phyloP scores from a whole-genome alignment of 1,140 invertebrate genomes.

The Eubasilissa regina region DNA sequence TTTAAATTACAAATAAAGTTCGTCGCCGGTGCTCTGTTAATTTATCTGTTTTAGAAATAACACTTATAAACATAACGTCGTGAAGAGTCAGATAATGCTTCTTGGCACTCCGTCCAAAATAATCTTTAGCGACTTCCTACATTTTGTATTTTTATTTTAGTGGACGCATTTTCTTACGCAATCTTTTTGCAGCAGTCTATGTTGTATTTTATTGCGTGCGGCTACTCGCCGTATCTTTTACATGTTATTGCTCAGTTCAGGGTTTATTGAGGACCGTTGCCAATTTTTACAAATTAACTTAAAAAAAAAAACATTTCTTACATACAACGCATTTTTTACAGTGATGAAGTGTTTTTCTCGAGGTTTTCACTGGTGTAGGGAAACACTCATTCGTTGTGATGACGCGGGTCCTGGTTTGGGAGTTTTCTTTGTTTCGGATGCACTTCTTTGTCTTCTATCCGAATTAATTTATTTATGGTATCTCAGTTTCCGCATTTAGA shows the following conservation, averaged over 20 bases:
- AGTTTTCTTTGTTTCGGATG: background rate
- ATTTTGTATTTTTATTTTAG: slow-evolving; percentile 22
- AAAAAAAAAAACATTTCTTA: too few relatives aligned
- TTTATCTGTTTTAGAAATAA: too few relatives aligned
- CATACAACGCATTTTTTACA: too few relatives aligned
- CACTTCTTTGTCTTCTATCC: background rate
- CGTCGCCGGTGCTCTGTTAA: too few relatives aligned
- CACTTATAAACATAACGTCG: too few relatives aligned
- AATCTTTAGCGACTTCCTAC: slow-evolving; percentile 17
- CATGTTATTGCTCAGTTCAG: background rate
- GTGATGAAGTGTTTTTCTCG: too few relatives aligned
- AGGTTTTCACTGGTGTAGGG: too few relatives aligned
- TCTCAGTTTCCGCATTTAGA: too few relatives aligned
- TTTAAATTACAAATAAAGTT: too few relatives aligned
- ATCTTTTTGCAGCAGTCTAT: slow-evolving; percentile 17
- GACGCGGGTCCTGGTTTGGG: background rate
- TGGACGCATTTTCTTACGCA: slow-evolving; percentile 31
- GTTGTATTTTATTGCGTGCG: slow-evolving; percentile 14
- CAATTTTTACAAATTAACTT: background rate
- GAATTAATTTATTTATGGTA: too few relatives aligned
- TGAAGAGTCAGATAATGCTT: background rate
- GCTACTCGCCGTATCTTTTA: slow-evolving; percentile 19
- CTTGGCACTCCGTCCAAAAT: slow-evolving; percentile 1
- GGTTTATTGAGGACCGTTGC: background rate
- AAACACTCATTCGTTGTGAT: too few relatives aligned